Percentiles rank a stretch among this genome's conserved stretches.
Conservation (phyloP, 2,888 invertebrate genomes). For the Drosophila ustulata region DNA sequence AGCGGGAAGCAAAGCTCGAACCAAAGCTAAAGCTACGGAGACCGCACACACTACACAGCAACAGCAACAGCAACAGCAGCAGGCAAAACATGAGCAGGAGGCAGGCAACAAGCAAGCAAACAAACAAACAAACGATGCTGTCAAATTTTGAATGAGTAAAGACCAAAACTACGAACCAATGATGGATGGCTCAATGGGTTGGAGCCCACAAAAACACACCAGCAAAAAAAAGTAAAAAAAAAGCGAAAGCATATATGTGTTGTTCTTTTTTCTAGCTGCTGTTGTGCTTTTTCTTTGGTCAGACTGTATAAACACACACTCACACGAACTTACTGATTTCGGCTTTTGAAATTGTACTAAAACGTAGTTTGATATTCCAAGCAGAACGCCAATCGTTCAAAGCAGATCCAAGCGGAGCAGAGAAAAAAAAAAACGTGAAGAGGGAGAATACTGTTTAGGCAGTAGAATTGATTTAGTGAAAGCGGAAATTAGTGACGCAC, state of each 20-base stretch:
- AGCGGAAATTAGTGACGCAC: constrained; percentile 78
- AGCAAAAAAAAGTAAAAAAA: neutral
- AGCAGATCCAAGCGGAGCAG: constrained; percentile 38
- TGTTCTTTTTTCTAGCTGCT: constrained; percentile 15
- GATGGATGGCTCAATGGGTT: constrained; percentile 71
- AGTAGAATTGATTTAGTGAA: constrained; percentile 75
- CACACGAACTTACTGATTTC: constrained; percentile 29
- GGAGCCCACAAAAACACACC: constrained; percentile 23
- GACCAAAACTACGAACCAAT: constrained; percentile 75
- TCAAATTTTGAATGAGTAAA: constrained; percentile 81
- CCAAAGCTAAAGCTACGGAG: constrained; percentile 8
- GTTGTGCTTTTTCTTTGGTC: constrained; percentile 30
- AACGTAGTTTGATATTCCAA: constrained; percentile 65
- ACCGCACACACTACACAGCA: constrained; percentile 28
- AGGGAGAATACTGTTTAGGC: constrained; percentile 55
- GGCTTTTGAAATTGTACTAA: constrained; percentile 51
- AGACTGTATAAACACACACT: constrained; percentile 42
- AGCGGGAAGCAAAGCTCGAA: constrained; percentile 11
- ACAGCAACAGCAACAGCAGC: constrained; percentile 28
- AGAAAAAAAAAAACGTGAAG: neutral
- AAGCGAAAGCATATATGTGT: constrained; percentile 4
- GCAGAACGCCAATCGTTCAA: constrained; percentile 56
- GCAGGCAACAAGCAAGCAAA: constrained; percentile 18
- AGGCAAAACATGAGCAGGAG: constrained; percentile 8
- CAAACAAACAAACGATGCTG: constrained; percentile 78